These are phyloP conservation scores for Paelopatides confundens DNA, from an alignment of 53 echinoderm and acorn worm genomes.

Conservation along the genomic window DNA sequence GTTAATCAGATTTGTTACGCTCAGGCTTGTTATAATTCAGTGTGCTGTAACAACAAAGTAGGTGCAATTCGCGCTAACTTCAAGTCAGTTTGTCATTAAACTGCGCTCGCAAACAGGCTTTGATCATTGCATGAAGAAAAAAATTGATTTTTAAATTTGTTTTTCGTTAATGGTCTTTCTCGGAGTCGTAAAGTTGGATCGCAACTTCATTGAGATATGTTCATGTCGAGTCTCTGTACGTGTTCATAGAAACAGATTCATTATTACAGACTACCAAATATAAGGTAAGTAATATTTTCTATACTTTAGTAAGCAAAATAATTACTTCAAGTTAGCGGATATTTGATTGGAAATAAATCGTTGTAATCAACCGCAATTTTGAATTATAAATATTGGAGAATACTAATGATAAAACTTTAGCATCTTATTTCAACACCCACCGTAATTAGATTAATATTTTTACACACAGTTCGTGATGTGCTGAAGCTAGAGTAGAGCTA, in stretches of 20 bases:
- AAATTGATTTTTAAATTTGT: background rate
- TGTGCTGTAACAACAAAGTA: constrained; percentile 38
- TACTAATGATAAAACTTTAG: too few species aligned
- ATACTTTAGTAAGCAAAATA: too few species aligned
- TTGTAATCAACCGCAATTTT: too few species aligned
- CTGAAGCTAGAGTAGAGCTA: too few species aligned
- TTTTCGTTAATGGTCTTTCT: background rate
- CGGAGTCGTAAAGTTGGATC: background rate
- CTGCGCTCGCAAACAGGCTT: background rate
- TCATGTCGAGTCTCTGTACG: background rate
- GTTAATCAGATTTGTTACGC: constrained; percentile 42
- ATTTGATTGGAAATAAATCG: too few species aligned
- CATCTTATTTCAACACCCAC: too few species aligned
- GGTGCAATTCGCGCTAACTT: constrained; percentile 36
- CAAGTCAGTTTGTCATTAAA: constrained; percentile 31
- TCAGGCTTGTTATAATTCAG: constrained; percentile 34
- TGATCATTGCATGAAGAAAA: background rate
- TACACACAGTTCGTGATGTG: too few species aligned
- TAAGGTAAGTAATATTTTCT: background rate
- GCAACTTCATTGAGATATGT: background rate
- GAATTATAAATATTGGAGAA: too few species aligned
- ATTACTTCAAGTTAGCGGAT: too few species aligned
- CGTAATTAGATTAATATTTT: too few species aligned
- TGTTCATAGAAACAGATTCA: background rate
- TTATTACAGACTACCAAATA: background rate